These are phyloP conservation scores for Neelides folsomi DNA, from an alignment of 2,888 invertebrate species.

Conservation along the genomic window DNA sequence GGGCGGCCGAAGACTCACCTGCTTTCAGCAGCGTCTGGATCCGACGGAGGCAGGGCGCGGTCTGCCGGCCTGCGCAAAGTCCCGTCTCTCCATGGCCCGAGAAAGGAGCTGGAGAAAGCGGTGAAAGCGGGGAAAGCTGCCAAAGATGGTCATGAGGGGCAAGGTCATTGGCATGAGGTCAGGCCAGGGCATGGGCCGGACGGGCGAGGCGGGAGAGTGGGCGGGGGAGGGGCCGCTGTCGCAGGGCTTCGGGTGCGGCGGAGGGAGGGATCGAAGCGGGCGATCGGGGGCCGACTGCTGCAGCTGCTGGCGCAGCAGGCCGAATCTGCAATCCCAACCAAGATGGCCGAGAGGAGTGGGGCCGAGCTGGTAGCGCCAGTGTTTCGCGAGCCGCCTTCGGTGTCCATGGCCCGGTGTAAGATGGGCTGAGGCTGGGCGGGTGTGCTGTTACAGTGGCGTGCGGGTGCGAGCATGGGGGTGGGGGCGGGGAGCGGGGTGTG, in stretches of 20 bases:
- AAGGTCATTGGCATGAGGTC: neutral
- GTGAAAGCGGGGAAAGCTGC: no score
- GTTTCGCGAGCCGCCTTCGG: conserved; percentile 3
- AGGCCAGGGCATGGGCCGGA: no score
- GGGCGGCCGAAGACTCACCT: no score
- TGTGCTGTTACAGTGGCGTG: conserved; percentile 35
- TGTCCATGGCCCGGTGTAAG: neutral
- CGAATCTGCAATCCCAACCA: neutral
- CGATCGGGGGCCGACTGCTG: conserved; percentile 32
- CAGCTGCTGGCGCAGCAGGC: conserved; percentile 22
- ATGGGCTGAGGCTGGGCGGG: conserved; percentile 27
- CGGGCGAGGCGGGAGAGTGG: conserved; percentile 5
- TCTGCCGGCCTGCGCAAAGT: no score
- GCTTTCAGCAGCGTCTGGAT: no score
- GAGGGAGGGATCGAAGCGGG: conserved; percentile 23
- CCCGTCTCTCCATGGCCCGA: no score
- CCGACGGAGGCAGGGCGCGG: no score
- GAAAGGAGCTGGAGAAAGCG: no score
- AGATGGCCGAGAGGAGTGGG: conserved; percentile 29
- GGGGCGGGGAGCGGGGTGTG: conserved; percentile 46
- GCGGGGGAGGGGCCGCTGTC: conserved; percentile 30
- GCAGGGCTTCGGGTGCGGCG: neutral
- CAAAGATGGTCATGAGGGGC: neutral
- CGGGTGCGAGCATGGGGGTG: conserved; percentile 42
- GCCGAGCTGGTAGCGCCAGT: conserved; percentile 11